phyloP scores from a whole-genome alignment of 1,140 invertebrate genomes.

The Drosophila burlai region DNA sequence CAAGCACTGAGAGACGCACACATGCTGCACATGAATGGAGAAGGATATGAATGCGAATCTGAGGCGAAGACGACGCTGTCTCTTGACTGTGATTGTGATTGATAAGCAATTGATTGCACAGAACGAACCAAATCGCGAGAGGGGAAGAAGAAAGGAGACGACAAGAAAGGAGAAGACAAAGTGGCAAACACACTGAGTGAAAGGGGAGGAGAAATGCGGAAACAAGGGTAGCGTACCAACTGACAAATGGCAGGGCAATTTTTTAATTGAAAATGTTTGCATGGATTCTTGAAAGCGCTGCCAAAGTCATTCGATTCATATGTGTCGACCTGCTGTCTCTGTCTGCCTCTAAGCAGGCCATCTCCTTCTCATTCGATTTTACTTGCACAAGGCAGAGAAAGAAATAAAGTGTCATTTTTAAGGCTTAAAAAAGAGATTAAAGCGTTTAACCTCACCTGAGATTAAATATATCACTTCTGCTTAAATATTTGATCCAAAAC shows the following conservation, averaged over 20 bases:
- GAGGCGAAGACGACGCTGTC: conserved; percentile 61
- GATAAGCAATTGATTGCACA: conserved; percentile 71
- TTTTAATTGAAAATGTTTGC: conserved; percentile 82
- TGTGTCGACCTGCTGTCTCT: conserved; percentile 15
- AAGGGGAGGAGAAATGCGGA: background rate
- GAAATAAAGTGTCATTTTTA: background rate
- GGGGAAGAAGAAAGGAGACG: background rate
- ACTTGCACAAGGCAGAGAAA: background rate
- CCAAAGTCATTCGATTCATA: conserved; percentile 62
- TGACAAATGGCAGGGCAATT: conserved; percentile 79
- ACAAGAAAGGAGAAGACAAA: conserved; percentile 5
- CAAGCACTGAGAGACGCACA: conserved; percentile 26
- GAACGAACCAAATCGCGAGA: background rate
- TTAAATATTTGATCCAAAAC: no score
- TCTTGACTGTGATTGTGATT: conserved; percentile 77
- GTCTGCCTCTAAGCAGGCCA: background rate
- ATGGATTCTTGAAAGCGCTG: conserved; percentile 66
- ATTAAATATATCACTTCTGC: no score
- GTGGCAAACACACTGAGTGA: conserved; percentile 2
- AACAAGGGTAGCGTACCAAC: conserved; percentile 18
- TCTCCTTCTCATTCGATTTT: background rate
- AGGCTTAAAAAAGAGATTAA: background rate
- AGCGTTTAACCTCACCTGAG: no score
- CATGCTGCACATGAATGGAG: conserved; percentile 26
- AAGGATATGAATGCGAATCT: conserved; percentile 62